Evolutionary conservation across 2,113 vertebrate species (phyloP).

Genomic region (Hiodon tergisus): DNA sequence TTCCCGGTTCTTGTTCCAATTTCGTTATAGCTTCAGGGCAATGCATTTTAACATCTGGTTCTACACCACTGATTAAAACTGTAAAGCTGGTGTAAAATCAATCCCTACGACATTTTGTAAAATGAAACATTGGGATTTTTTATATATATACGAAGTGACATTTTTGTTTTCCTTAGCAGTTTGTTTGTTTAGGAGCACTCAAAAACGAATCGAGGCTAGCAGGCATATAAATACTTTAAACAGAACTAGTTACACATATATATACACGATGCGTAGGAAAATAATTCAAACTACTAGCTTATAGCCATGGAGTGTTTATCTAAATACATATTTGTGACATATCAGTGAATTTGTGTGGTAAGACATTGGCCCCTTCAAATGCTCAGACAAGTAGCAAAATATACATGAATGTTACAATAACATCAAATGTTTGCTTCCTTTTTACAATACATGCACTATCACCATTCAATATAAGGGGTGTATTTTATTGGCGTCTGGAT

Average conservation of each 20-base stretch:
- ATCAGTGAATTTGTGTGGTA: too few species aligned
- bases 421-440: too few species aligned
- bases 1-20: constrained; percentile 75
- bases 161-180: constrained; percentile 45
- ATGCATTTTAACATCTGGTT: constrained; percentile 69
- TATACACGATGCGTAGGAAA: not conserved
- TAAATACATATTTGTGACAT: not conserved
- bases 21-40: constrained; percentile 67
- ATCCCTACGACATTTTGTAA: constrained; percentile 76
- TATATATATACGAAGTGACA: constrained; percentile 44
- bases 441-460: too few species aligned
- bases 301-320: not conserved
- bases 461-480: too few species aligned
- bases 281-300: not conserved
- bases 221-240: constrained; percentile 6
- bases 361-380: too few species aligned
- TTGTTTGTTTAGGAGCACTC: constrained; percentile 37
- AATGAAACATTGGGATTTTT: constrained; percentile 60
- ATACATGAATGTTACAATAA: too few species aligned
- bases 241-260: not conserved
- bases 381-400: too few species aligned
- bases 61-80: constrained; percentile 77
- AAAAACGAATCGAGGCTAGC: constrained; percentile 37
- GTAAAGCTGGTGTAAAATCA: constrained; percentile 71
- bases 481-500: too few species aligned